These are phyloP conservation scores for Acanthurus lineatus DNA, from an alignment of 2,797 vertebrate species.

Conservation along the genomic window DNA sequence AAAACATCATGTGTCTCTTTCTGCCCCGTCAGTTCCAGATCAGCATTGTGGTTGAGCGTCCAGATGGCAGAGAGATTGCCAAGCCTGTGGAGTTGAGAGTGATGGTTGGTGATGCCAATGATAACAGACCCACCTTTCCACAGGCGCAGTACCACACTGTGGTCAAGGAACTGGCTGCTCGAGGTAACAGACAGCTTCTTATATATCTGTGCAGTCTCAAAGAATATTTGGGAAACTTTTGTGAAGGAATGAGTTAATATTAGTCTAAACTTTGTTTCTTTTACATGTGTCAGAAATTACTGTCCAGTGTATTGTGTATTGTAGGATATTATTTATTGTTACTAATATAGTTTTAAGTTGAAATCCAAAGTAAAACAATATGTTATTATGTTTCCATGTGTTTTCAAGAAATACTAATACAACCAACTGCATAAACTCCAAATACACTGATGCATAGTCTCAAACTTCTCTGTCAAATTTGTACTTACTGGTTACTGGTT, in stretches of 20 bases:
- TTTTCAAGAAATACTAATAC: not conserved
- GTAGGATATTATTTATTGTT: not conserved
- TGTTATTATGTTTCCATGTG: not conserved
- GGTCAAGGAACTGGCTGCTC: constrained; percentile 82
- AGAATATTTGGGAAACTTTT: not conserved
- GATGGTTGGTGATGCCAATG: constrained; percentile 88
- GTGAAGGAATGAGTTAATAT: not conserved
- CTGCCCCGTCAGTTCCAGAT: constrained; percentile 83
- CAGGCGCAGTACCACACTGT: constrained; percentile 84
- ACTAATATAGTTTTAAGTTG: not conserved
- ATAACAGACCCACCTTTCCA: constrained; percentile 86
- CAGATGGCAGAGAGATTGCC: constrained; percentile 84
- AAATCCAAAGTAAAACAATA: not conserved
- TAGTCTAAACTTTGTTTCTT: not conserved
- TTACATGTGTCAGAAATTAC: not conserved
- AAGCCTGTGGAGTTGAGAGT: constrained; percentile 86
- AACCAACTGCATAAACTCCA: no score
- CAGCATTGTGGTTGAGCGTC: constrained; percentile 84
- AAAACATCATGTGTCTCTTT: constrained; percentile 15
- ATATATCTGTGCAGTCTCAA: not conserved
- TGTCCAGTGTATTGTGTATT: no score
- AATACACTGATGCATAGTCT: not conserved
- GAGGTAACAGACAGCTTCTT: constrained; percentile 60
- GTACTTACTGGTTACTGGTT: no score
- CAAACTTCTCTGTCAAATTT: not conserved